Evolutionary conservation across 2,113 vertebrate species (phyloP), one percentile per base, ranked within the genome.

Genomic region (Cardinalis cardinalis): DNA sequence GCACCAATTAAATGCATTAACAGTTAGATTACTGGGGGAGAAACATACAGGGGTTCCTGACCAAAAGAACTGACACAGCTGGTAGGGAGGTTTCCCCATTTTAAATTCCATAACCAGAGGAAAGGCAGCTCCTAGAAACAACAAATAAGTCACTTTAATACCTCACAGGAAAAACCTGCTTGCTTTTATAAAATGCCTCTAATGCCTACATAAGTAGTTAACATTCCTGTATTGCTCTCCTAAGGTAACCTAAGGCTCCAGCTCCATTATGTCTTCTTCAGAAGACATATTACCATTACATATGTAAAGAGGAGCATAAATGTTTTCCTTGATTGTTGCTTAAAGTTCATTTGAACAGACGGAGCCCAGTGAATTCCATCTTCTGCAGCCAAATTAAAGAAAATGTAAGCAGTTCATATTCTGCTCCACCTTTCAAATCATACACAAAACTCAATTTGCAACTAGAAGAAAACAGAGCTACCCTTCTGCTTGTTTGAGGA

Each of bases 311-410:
- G 88, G 86, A 94, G 74, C 87, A 93, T 87, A 97, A 96, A 96
- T 95, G 94, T 97, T 97, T 96, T 97, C 89, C 92, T 95, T 91
- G 93, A 95, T 92, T 93, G 88, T 96, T 97, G 92, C 95, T 96
- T 97, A 96, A 97, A 96, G 97, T 96, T 97, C 97, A 97, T 96
- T 94, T 92, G 97, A 97, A 97, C 97, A 97, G 96, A 97, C 83
- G 94, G 92, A 89, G 89, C 95, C 95, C 93, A 89, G 84, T 73
- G 89, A 96, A 96, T 96, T 97, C 95, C 94, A 89, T 71, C 93
- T 95, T 95, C 95, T 43, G 48, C 77, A 87, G 91, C 95, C 95
- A 97, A 97, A 96, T 96, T 94, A 97, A 97, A 97, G 91, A 95
- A 97, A 97, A 96, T 87, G 63, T 74, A 91, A 96, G 94, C 94